Evolutionary conservation across 2,888 invertebrate genomes (phyloP).

Genomic region (Agapostemon virescens): DNA sequence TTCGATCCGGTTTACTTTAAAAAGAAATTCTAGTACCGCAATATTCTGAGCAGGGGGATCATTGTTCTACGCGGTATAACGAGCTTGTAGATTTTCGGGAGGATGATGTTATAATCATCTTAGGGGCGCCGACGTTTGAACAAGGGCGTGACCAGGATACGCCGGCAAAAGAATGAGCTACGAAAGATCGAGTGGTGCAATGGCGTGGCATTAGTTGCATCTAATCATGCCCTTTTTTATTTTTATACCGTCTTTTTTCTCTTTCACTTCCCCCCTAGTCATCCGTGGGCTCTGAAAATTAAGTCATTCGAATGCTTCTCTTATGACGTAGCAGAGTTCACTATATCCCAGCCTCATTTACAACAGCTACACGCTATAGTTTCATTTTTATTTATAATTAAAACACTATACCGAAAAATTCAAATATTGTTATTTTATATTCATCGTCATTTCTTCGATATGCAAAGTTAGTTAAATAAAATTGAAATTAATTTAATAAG

Average conservation of each 20-base stretch:
- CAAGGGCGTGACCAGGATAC: conserved; percentile 66
- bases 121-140: conserved; percentile 60
- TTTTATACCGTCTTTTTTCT: conserved; percentile 27
- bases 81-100: conserved; percentile 53
- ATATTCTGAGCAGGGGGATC: conserved; percentile 35
- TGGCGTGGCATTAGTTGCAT: conserved; percentile 56
- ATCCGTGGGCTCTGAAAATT: not conserved
- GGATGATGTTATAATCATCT: conserved; percentile 72
- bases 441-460: not conserved
- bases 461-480: not conserved
- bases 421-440: not conserved
- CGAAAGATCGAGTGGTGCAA: conserved; percentile 53
- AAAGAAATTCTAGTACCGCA: not conserved
- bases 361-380: not conserved
- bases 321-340: not conserved
- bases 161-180: conserved; percentile 57
- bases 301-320: not conserved
- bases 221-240: conserved; percentile 36
- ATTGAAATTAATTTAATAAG: too few relatives aligned
- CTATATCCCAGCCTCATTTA: not conserved
- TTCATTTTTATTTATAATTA: not conserved
- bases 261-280: not conserved
- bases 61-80: conserved; percentile 64
- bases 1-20: not conserved
- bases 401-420: not conserved